Evolutionary conservation across 1,140 invertebrate genomes (phyloP), one percentile per base, ranked within the genome.

Genomic region (Penaeus indicus): DNA sequence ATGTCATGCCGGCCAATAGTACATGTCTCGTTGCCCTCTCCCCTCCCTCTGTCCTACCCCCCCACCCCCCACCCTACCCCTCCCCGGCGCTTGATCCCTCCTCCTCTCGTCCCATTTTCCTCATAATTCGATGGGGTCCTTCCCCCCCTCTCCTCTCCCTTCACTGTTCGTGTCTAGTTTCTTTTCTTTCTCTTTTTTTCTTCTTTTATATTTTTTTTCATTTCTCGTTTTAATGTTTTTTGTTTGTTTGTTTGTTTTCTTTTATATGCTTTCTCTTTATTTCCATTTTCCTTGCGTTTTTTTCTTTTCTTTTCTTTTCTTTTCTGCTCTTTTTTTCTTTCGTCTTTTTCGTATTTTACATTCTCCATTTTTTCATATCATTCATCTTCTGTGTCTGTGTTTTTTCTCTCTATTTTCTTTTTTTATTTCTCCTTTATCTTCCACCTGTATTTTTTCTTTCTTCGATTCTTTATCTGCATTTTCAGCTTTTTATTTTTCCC

Each of bases 401-500:
- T n/a, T 79, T 47, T 80, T 18, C 54, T 80, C 42, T 79, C 60
- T 47, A 11, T 60, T 47, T 47, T 60, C 27, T 18, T n/a, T 38
- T 80, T 32, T 25, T 16, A 16, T 25, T 25, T 47, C n/a, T 54
- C 42, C 78, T 60, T 54, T 78, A 13, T 42, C 42, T 22, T 80
- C 32, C 78, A 25, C 21, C 18, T 54, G 22, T 79, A 21, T 3
- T 32, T 78, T 78, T 10, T 32, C 27, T 47, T n/a, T 47, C 42
- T 16, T 47, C 42, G n/a, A 80, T 60, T 21, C 47, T 78, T 18
- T 78, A 10, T 47, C 2, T 77, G 47, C 13, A 5, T 80, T 42
- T 42, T 79, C 77, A 38, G n/a, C 42, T 83, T 83, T 83, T 75
- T 85, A 32, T 47, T 11, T 69, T 42, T 38, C 22, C 67, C 22